Base-by-base conservation (phyloP, 2,888 invertebrate genomes). In the Holacanthella duospinosa region DNA sequence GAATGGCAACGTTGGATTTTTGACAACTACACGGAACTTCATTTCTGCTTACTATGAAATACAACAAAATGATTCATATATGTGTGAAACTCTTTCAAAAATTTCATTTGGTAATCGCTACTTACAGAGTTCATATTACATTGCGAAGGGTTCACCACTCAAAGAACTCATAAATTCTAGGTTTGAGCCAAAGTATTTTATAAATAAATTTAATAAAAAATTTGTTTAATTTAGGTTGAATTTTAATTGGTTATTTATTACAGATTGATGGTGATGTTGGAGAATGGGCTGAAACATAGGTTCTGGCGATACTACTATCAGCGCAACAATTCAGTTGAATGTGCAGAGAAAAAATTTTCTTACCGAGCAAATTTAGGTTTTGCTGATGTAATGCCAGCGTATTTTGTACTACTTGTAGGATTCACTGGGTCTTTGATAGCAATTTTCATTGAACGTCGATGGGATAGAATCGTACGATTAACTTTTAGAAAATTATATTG, bases 331-430 rank as follows among this genome's bases (percentile, higher is more conserved):
- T 48, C 48, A 9, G 48, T 48, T 9, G 19, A 48, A 48, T 48
- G 48, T 21, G 6, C 48, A 16, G 48, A 21, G 21, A 48, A 48
- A 48, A 48, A 48, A 21, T 48, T 48, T 21, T n/a, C 48, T 16
- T 48, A 48, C n/a, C 48, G 48, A n/a, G 48, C 48, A 4, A 21
- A 48, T 48, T 48, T 48, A 21, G 48, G 48, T n/a, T 48, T 48
- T n/a, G 4, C 12, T 4, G 48, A 48, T 21, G 48, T 48, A 4
- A 21, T 4, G 6, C n/a, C 48, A n/a, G 48, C 48, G 4, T 48
- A 48, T 21, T 4, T 48, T 4, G 4, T 21, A 4, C 21, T 48
- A n/a, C 48, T 48, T 4, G 48, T 21, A 16, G 48, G 48, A n/a
- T n/a, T n/a, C n/a, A n/a, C n/a, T n/a, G n/a, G n/a, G n/a, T n/a